phyloP scores from a whole-genome alignment of 2,888 invertebrate species.

The Plebejus argus region DNA sequence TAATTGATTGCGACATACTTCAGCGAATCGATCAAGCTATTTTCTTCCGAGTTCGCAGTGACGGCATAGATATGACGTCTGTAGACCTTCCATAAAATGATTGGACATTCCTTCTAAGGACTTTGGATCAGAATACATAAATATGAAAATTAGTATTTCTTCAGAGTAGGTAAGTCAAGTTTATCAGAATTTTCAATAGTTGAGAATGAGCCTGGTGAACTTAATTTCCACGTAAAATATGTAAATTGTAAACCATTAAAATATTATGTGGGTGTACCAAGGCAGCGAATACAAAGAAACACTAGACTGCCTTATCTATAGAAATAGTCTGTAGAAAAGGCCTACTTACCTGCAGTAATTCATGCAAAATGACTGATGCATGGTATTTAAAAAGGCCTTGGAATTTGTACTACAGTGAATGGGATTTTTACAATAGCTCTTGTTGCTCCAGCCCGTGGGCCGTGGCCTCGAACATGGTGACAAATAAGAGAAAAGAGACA shows the following conservation, averaged over 20 bases:
- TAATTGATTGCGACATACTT: slow-evolving; percentile 12
- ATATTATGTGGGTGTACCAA: background rate
- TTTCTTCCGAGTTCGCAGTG: background rate
- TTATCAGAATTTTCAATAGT: too few relatives aligned
- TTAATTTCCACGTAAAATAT: background rate
- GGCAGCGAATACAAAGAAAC: background rate
- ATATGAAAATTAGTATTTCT: too few relatives aligned
- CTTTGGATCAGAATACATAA: too few relatives aligned
- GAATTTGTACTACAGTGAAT: background rate
- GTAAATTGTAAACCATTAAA: background rate
- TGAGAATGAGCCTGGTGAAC: background rate
- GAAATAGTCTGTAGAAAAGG: background rate
- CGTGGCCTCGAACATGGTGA: background rate
- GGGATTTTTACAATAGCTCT: background rate
- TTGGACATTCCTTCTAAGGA: too few relatives aligned
- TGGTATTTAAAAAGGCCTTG: slow-evolving; percentile 12
- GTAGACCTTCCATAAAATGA: background rate
- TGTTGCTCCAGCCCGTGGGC: background rate
- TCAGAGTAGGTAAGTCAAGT: background rate
- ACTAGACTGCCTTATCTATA: background rate
- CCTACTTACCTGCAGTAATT: slow-evolving; percentile 1
- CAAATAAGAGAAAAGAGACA: background rate
- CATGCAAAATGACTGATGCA: slow-evolving; percentile 15
- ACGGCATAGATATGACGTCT: background rate
- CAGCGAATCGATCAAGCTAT: slow-evolving; percentile 9